A percentile compares a stretch with the other conserved stretches of the same genome.
Conservation (phyloP, 2,113 vertebrate species). For the Cyphomyrus discorhynchus region DNA sequence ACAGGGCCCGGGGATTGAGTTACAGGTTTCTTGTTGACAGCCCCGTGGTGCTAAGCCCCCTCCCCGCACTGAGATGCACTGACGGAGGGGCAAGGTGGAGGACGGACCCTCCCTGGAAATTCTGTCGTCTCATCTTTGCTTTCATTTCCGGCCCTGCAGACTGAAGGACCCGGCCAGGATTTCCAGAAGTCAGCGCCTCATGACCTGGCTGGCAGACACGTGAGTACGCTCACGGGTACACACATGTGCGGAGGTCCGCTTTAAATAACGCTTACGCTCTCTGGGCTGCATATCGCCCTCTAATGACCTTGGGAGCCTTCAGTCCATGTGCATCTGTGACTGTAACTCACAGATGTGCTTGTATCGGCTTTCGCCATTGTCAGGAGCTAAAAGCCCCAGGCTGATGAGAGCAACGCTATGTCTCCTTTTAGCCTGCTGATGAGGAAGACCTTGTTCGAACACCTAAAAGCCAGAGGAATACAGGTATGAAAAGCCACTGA, state of each 20-base stretch:
- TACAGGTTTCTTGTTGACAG: not conserved
- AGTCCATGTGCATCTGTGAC: not conserved
- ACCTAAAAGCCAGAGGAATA: conserved; percentile 88
- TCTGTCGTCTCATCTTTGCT: not conserved
- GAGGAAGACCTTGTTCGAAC: conserved; percentile 88
- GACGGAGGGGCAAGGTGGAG: not conserved
- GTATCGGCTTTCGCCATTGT: not conserved
- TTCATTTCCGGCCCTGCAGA: conserved; percentile 50
- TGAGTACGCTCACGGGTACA: conserved; percentile 53
- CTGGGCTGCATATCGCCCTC: not conserved
- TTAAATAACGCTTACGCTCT: not conserved
- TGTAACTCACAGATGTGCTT: not conserved
- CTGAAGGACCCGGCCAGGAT: conserved; percentile 71
- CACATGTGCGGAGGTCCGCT: not conserved
- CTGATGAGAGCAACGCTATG: not conserved
- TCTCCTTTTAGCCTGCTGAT: conserved; percentile 77
- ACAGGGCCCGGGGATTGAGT: not conserved
- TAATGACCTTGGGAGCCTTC: not conserved
- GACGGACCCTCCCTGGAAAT: not conserved
- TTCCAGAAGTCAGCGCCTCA: conserved; percentile 69
- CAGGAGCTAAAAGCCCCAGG: not conserved
- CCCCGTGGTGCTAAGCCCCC: not conserved
- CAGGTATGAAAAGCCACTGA: conserved; percentile 63
- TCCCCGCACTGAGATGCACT: not conserved
- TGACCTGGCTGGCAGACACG: conserved; percentile 84